Evolutionary conservation across 1,140 invertebrate genomes (phyloP).

Genomic region (Parasteatoda tepidariorum): DNA sequence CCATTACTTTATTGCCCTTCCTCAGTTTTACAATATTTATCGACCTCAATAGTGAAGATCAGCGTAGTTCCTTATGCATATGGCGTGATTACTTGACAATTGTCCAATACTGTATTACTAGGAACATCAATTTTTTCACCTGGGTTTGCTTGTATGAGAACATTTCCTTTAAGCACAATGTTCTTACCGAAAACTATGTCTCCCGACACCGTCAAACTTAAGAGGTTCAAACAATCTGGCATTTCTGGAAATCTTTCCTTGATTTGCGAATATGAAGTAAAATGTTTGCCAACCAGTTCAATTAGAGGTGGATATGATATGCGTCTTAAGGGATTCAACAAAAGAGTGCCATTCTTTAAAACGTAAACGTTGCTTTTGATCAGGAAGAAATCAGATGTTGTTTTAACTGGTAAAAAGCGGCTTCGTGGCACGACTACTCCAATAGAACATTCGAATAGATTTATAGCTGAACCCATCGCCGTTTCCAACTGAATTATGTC

Average conservation of each 20-base stretch:
- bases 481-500: slow-evolving; percentile 98
- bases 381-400: slow-evolving; percentile 95
- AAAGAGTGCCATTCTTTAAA: slow-evolving; percentile 87
- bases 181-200: slow-evolving; percentile 98
- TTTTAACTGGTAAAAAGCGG: slow-evolving; percentile 98
- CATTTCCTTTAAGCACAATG: slow-evolving; percentile 96
- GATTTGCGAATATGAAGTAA: slow-evolving; percentile 91
- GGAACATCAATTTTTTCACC: slow-evolving; percentile 99
- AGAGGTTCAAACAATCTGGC: slow-evolving; percentile 95
- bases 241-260: slow-evolving; percentile 92
- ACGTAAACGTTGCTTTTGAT: slow-evolving; percentile 98
- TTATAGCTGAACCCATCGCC: slow-evolving; percentile 98
- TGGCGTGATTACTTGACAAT: no score
- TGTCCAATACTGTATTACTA: slow-evolving; percentile 85
- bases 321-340: slow-evolving; percentile 91
- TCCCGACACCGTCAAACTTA: slow-evolving; percentile 98
- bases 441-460: slow-evolving; percentile 90
- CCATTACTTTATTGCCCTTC: no score
- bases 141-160: slow-evolving; percentile 99
- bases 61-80: no score
- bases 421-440: slow-evolving; percentile 96
- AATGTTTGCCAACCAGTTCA: slow-evolving; percentile 95
- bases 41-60: no score
- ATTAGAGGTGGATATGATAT: slow-evolving; percentile 96
- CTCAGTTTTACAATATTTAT: no score